phyloP scores from a whole-genome alignment of 2,797 vertebrate species.

The Girardinus metallicus region DNA sequence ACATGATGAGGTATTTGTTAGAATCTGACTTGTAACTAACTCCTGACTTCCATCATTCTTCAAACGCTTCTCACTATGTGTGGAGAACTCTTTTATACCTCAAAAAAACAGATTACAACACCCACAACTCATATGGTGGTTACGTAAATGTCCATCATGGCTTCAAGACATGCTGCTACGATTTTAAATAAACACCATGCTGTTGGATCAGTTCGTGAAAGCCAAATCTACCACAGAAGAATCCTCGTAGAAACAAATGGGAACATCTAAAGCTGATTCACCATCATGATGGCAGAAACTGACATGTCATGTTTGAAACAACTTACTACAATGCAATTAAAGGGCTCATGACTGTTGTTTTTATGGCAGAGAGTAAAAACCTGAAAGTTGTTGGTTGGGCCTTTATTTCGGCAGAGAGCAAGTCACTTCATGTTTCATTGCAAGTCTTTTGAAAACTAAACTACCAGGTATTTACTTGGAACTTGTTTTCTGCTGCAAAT shows the following conservation, averaged over 20 bases:
- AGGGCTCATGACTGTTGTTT: background rate
- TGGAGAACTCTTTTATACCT: slow-evolving; percentile 16
- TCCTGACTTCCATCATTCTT: slow-evolving; percentile 54
- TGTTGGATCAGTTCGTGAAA: background rate
- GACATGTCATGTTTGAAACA: background rate
- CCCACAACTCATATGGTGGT: slow-evolving; percentile 28
- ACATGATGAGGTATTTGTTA: slow-evolving; percentile 41
- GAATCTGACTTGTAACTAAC: slow-evolving; percentile 30
- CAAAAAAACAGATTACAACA: slow-evolving; percentile 34
- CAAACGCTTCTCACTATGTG: slow-evolving; percentile 34
- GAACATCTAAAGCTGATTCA: background rate
- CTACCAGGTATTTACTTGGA: background rate
- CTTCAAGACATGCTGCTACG: slow-evolving; percentile 10
- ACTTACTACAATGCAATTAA: background rate
- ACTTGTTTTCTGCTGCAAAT: slow-evolving; percentile 10
- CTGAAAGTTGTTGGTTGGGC: background rate
- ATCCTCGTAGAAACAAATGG: background rate
- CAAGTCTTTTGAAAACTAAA: background rate
- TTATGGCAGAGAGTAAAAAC: background rate
- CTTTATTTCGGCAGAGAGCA: background rate
- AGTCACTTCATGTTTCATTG: background rate
- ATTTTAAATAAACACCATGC: slow-evolving; percentile 20
- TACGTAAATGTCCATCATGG: slow-evolving; percentile 9
- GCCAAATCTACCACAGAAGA: background rate
- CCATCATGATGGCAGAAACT: slow-evolving; percentile 10